Evolutionary conservation across 2,797 vertebrate species (phyloP), one percentile per base, ranked within the genome.

Genomic region (Lutjanus argentimaculatus): DNA sequence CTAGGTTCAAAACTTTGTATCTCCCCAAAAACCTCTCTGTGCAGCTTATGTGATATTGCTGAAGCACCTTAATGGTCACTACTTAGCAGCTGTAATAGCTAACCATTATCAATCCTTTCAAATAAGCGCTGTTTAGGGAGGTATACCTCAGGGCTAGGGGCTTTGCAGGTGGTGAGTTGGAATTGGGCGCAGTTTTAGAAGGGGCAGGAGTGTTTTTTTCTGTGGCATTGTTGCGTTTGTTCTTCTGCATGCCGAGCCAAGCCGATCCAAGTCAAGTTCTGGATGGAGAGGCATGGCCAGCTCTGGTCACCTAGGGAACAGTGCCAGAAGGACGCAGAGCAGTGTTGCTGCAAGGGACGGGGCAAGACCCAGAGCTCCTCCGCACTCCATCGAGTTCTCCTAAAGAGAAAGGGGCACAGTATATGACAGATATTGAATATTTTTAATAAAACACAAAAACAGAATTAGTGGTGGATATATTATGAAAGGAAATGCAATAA

Each of bases 351-450:
- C 74, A 21, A 90, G 86, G 61, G 93, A 95, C 56, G 96, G 95
- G 79, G 79, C 83, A 72, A 98, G 93, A 84, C 88, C 87, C 11
- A 75, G 80, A 0, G 94, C 97, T 61, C 95, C 95, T 22, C 98
- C 98, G 77, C 98, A 99, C 93, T 99, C 98, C 96, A 98, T 97
- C 0, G 98, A 98, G 82, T 99, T 98, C 85, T 99, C 98, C 98
- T 99, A 2, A 7, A 3, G 1, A 63, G 77, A 79, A 72, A 74
- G 17, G 8, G 48, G 51, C 17, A 22, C 22, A 12, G 67, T 12
- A 74, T 12, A 62, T 30, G 15, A 53, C 12, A 76, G 36, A 80
- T 22, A 36, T 13, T 58, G 19, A 48, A 48, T 57, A 21, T 69
- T 69, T 73, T 71, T 45, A 63, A 56, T 19, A 16, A 66, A 59